A percentile compares a stretch with the other conserved stretches of the same genome.
phyloP scores from a whole-genome alignment of 2,797 vertebrate genomes.

The Mormyrus proboscirostris region DNA sequence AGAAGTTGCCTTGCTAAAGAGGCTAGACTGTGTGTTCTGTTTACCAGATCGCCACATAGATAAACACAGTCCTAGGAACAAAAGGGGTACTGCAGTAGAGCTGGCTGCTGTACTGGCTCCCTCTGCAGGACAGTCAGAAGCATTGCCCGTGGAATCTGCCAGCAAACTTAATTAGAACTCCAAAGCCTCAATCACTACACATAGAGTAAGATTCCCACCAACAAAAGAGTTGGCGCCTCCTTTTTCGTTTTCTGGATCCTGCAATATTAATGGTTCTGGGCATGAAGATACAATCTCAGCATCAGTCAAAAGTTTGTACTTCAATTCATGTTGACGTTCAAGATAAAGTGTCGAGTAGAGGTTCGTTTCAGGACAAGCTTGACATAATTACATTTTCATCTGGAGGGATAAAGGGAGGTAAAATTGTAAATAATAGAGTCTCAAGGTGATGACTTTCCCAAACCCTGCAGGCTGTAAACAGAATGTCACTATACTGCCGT shows the following conservation, averaged over 20 bases:
- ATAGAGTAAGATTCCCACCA: background rate
- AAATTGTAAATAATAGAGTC: background rate
- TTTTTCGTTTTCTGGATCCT: background rate
- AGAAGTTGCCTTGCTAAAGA: background rate
- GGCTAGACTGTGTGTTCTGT: background rate
- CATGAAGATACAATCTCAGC: background rate
- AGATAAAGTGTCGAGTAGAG: background rate
- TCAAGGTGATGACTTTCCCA: background rate
- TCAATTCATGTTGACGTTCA: background rate
- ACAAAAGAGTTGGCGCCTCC: background rate
- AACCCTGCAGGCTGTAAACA: background rate
- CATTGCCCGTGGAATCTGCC: background rate
- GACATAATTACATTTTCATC: constrained; percentile 8
- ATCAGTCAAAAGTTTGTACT: background rate
- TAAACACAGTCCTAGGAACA: background rate
- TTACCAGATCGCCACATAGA: background rate
- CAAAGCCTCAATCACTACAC: background rate
- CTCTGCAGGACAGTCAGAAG: background rate
- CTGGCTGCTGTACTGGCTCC: background rate
- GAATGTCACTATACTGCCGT: background rate
- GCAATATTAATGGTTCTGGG: background rate
- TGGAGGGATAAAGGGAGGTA: background rate
- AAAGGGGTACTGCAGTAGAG: background rate
- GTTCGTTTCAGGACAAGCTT: background rate
- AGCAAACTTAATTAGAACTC: background rate